phyloP scores from a whole-genome alignment of 1,140 invertebrate genomes.

The Pectinophora gossypiella region DNA sequence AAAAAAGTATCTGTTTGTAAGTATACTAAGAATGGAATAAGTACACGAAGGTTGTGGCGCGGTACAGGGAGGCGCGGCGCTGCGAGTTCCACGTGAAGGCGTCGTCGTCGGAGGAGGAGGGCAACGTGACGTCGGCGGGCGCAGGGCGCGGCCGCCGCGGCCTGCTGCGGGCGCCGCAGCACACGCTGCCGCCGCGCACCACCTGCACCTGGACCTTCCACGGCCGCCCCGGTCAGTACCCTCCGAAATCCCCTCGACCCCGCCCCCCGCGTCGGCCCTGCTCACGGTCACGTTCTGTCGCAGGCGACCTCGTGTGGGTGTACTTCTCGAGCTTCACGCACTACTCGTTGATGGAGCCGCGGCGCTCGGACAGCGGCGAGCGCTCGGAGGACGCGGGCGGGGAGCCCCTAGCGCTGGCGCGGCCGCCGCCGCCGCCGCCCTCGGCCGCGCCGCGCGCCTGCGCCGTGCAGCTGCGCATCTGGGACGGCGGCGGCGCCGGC shows the following conservation, averaged over 20 bases:
- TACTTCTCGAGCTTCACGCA: constrained; percentile 90
- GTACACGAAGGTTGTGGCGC: no score
- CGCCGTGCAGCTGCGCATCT: constrained; percentile 78
- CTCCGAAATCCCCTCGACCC: no score
- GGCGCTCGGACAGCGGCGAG: constrained; percentile 56
- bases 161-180: constrained; percentile 84
- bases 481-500: constrained; percentile 74
- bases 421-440: constrained; percentile 20
- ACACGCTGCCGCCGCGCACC: constrained; percentile 89
- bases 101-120: constrained; percentile 68
- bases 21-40: no score
- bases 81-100: constrained; percentile 85
- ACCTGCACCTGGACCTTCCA: constrained; percentile 91
- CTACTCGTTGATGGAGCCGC: constrained; percentile 78
- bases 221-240: constrained; percentile 76
- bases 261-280: no score
- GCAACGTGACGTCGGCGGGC: constrained; percentile 65
- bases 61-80: constrained; percentile 65
- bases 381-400: constrained; percentile 30
- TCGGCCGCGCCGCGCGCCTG: constrained; percentile 48
- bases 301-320: constrained; percentile 88
- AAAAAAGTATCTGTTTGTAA: no score
- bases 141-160: constrained; percentile 61
- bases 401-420: constrained; percentile 13
- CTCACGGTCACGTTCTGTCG: neutral